A percentile compares a stretch with the other conserved stretches of the same genome.
Conservation (phyloP, 2,113 vertebrate genomes). For the Ceratotherium simum region DNA sequence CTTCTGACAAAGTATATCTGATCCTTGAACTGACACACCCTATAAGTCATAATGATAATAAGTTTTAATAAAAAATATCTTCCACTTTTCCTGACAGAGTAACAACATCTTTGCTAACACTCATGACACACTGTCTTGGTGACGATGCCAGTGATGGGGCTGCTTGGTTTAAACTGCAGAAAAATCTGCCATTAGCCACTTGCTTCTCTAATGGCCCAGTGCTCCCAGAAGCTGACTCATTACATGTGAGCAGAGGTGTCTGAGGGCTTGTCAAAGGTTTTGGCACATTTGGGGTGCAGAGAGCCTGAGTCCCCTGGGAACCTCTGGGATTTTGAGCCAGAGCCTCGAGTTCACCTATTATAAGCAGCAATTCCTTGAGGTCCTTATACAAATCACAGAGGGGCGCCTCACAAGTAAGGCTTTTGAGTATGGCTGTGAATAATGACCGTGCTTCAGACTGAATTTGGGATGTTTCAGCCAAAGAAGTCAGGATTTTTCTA, state of each 20-base stretch:
- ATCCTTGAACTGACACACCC: background rate
- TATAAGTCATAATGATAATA: background rate
- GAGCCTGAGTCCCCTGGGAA: background rate
- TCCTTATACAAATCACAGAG: slow-evolving; percentile 44
- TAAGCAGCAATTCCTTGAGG: background rate
- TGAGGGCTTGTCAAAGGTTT: background rate
- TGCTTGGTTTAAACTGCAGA: background rate
- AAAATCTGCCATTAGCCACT: background rate
- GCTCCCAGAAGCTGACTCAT: background rate
- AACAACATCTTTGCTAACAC: background rate
- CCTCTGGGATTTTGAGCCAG: background rate
- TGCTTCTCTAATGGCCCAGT: background rate
- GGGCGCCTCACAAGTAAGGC: background rate
- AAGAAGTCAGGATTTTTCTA: slow-evolving; percentile 24
- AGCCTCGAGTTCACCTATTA: background rate
- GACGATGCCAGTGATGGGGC: too few species aligned
- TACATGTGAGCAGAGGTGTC: background rate
- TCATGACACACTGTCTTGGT: background rate
- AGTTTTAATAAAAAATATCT: background rate
- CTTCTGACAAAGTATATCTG: background rate
- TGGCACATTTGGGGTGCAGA: background rate
- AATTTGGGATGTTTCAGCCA: background rate
- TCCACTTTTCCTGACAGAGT: background rate
- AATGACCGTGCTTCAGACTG: background rate
- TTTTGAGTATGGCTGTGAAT: background rate